Conservation (phyloP, 1,140 invertebrate genomes). For the Brachionus paranguensis region DNA sequence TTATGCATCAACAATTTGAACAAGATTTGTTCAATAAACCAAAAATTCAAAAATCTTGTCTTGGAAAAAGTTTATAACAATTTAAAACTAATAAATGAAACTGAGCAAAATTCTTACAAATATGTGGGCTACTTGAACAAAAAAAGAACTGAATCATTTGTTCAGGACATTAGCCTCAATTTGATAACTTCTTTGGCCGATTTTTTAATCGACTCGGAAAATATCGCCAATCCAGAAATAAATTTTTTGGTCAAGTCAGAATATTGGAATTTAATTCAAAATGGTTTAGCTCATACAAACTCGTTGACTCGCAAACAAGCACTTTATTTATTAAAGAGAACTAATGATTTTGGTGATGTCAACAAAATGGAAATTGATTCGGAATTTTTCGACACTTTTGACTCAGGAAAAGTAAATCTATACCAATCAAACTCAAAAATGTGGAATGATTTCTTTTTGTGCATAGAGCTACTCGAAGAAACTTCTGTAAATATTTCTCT, state of each 20-base stretch:
- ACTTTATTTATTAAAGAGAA: conserved; percentile 31
- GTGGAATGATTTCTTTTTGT: conserved; percentile 34
- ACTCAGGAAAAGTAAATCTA: not conserved
- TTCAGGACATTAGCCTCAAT: conserved; percentile 18
- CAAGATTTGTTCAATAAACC: not conserved
- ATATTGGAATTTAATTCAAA: conserved; percentile 34
- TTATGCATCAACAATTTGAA: not conserved
- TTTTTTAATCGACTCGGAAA: not conserved
- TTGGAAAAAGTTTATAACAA: not conserved
- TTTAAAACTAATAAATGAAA: not conserved
- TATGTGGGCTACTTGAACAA: not conserved
- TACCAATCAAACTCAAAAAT: conserved; percentile 6
- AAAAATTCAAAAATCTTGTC: not conserved
- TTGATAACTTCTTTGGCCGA: conserved; percentile 19
- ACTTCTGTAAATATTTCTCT: conserved; percentile 10
- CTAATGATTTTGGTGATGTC: conserved; percentile 1
- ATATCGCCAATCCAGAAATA: not conserved
- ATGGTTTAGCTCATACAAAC: conserved; percentile 17
- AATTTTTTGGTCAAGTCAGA: not conserved
- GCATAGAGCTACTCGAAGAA: conserved; percentile 25
- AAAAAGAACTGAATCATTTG: conserved; percentile 34
- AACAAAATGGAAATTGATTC: conserved; percentile 10
- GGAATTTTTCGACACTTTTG: not conserved
- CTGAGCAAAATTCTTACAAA: not conserved
- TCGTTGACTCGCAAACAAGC: conserved; percentile 36